A percentile compares a stretch with the other conserved stretches of the same genome.
phyloP scores from a whole-genome alignment of 2,797 vertebrate species.

The Neosilurus mollespiculum region DNA sequence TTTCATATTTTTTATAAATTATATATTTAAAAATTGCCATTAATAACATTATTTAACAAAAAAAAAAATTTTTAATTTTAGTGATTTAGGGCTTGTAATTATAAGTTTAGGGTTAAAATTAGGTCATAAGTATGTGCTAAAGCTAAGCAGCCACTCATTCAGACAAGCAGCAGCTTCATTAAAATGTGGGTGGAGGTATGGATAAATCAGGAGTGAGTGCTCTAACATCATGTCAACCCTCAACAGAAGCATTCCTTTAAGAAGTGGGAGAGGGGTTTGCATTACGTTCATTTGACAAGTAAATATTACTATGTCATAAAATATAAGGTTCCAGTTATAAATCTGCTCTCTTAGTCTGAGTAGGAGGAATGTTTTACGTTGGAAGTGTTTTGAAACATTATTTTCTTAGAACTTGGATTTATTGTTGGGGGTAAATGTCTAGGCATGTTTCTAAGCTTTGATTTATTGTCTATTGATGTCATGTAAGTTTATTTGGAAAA shows the following conservation, averaged over 20 bases:
- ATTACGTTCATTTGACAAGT: no score
- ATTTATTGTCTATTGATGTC: not conserved
- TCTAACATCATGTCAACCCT: not conserved
- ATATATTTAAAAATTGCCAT: no score
- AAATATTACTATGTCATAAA: not conserved
- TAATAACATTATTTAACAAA: no score
- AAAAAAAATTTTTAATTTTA: no score
- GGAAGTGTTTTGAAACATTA: not conserved
- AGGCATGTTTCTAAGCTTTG: conserved; percentile 2
- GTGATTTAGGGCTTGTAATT: no score
- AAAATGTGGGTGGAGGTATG: not conserved
- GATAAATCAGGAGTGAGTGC: not conserved
- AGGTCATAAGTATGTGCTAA: no score
- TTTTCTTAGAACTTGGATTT: not conserved
- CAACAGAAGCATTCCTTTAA: not conserved
- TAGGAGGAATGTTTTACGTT: no score
- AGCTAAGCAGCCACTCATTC: no score
- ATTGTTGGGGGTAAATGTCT: not conserved
- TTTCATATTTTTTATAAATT: no score
- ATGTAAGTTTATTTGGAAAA: not conserved
- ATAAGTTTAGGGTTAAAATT: no score
- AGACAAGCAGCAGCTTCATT: not conserved
- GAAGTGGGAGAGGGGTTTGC: no score
- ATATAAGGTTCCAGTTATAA: not conserved
- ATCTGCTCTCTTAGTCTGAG: no score